Evolutionary conservation across 1,140 invertebrate genomes (phyloP).

Genomic region (Cydia amplana): DNA sequence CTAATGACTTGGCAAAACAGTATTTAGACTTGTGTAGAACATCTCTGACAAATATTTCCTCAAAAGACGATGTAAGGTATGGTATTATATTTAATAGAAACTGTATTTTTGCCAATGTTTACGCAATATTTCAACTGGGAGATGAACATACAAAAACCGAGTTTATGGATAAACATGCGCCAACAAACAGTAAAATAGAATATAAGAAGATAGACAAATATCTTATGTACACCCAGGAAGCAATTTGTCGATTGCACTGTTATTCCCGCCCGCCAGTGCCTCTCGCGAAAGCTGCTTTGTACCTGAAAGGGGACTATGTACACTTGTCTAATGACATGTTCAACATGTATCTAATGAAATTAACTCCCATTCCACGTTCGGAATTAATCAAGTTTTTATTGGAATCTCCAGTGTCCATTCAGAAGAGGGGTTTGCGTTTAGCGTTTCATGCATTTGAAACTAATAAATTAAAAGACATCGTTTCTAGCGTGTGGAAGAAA

Average conservation of each 20-base stretch:
- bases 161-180: slow-evolving; percentile 54
- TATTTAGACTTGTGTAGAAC: slow-evolving; percentile 46
- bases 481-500: slow-evolving; percentile 53
- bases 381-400: slow-evolving; percentile 55
- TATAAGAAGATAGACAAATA: slow-evolving; percentile 42
- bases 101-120: slow-evolving; percentile 35
- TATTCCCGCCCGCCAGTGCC: slow-evolving; percentile 59
- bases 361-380: slow-evolving; percentile 44
- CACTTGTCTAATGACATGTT: slow-evolving; percentile 57
- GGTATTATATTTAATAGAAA: slow-evolving; percentile 11
- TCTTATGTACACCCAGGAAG: slow-evolving; percentile 49
- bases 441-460: slow-evolving; percentile 53
- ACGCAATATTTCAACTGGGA: slow-evolving; percentile 53
- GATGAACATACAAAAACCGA: slow-evolving; percentile 47
- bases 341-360: slow-evolving; percentile 48
- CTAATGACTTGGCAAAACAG: slow-evolving; percentile 50
- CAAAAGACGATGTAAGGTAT: slow-evolving; percentile 1
- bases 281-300: slow-evolving; percentile 44
- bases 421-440: slow-evolving; percentile 61
- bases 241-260: slow-evolving; percentile 53
- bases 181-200: slow-evolving; percentile 51
- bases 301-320: slow-evolving; percentile 61
- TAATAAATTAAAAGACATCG: slow-evolving; percentile 48
- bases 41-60: slow-evolving; percentile 28
- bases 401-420: slow-evolving; percentile 54